phyloP scores from a whole-genome alignment of 1,140 invertebrate species.

The Helicoverpa zea region DNA sequence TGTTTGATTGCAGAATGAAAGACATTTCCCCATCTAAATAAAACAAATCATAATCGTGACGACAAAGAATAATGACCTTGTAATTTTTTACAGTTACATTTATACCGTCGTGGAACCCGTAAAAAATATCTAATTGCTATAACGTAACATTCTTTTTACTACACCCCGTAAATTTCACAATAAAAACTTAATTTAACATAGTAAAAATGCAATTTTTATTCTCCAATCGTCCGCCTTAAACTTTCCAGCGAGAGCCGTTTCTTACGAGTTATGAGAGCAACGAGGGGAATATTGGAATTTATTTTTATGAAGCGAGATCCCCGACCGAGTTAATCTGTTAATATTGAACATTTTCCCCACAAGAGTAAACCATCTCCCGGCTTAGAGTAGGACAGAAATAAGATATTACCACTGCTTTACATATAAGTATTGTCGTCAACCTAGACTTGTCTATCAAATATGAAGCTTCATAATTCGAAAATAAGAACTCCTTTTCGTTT shows the following conservation, averaged over 20 bases:
- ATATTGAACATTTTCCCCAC: constrained; percentile 76
- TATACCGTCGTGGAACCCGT: constrained; percentile 7
- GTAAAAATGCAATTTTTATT: constrained; percentile 80
- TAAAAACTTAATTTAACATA: constrained; percentile 78
- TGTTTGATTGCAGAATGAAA: too few relatives aligned
- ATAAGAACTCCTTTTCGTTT: background rate
- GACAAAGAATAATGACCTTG: constrained; percentile 11
- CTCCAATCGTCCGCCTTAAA: constrained; percentile 74
- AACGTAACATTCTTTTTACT: constrained; percentile 58
- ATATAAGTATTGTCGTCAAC: constrained; percentile 19
- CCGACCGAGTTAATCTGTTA: constrained; percentile 79
- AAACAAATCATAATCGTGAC: constrained; percentile 1
- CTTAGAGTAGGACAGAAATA: constrained; percentile 39
- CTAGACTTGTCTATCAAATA: constrained; percentile 4
- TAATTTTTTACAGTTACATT: constrained; percentile 39
- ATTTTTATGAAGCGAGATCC: constrained; percentile 76
- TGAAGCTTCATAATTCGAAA: background rate
- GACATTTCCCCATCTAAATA: background rate
- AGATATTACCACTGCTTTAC: constrained; percentile 27
- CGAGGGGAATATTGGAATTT: constrained; percentile 79
- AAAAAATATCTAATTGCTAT: constrained; percentile 56
- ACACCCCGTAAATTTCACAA: constrained; percentile 70
- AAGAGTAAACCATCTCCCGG: constrained; percentile 62
- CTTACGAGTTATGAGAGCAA: constrained; percentile 75
- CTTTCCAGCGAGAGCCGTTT: constrained; percentile 72